phyloP scores from a whole-genome alignment of 2,113 vertebrate genomes.

The Genyomyrus donnyi region DNA sequence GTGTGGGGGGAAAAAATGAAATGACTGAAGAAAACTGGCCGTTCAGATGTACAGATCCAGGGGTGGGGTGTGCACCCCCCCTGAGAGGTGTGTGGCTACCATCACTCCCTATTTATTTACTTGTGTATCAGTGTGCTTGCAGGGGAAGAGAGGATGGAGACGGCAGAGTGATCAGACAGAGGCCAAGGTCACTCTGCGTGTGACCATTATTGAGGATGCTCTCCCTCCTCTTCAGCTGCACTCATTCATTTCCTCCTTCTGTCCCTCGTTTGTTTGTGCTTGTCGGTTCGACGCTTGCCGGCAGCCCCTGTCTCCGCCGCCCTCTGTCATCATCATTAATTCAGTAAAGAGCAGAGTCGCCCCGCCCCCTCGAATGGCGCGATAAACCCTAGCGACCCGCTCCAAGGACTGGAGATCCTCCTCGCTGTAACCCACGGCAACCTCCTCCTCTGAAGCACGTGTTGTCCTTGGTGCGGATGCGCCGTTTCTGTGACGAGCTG shows the following conservation, averaged over 20 bases:
- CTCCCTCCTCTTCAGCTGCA: background rate
- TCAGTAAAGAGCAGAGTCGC: background rate
- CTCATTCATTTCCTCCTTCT: background rate
- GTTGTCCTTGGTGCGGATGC: background rate
- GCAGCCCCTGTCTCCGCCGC: background rate
- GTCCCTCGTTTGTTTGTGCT: background rate
- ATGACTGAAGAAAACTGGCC: background rate
- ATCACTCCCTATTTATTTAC: background rate
- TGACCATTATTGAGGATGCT: background rate
- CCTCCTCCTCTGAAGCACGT: background rate
- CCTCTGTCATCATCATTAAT: conserved; percentile 12
- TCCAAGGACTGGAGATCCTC: background rate
- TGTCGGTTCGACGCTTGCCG: background rate
- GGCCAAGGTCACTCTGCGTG: background rate
- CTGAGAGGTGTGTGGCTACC: background rate
- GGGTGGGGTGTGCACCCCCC: background rate
- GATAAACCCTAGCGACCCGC: background rate
- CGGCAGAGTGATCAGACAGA: background rate
- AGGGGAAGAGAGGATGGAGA: background rate
- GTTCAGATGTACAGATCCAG: background rate
- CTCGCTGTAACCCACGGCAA: background rate
- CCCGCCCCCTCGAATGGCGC: background rate
- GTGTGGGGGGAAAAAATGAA: background rate
- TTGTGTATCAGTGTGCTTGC: background rate
- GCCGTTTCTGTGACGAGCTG: background rate